Conservation (phyloP, 1,140 invertebrate species). For the Episyrphus balteatus region DNA sequence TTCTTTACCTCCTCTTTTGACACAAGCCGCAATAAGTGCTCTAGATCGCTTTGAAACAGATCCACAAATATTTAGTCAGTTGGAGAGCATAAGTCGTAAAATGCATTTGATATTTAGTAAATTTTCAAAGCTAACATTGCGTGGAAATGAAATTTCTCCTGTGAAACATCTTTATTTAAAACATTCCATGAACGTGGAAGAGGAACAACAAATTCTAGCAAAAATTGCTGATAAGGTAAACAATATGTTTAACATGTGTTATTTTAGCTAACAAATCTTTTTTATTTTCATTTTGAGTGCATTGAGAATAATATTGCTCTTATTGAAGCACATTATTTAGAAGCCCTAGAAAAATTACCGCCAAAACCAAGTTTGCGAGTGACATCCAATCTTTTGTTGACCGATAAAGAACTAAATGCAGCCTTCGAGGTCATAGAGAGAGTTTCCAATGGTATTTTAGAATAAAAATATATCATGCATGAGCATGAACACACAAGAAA, state of each 20-base stretch:
- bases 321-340: conserved; percentile 51
- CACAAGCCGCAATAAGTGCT: conserved; percentile 70
- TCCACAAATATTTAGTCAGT: conserved; percentile 46
- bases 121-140: conserved; percentile 43
- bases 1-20: conserved; percentile 83
- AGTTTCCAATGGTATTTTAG: conserved; percentile 9
- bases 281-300: conserved; percentile 37
- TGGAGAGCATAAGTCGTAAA: conserved; percentile 43
- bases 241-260: neutral
- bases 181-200: conserved; percentile 34
- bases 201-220: conserved; percentile 43
- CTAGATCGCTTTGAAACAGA: conserved; percentile 63
- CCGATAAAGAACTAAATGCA: conserved; percentile 40
- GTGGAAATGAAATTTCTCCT: conserved; percentile 54
- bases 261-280: neutral
- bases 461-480: no score
- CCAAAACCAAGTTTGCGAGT: conserved; percentile 54
- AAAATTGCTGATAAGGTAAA: conserved; percentile 42
- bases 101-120: conserved; percentile 42
- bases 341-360: conserved; percentile 46
- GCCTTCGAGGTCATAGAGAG: conserved; percentile 23
- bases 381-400: conserved; percentile 47
- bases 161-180: conserved; percentile 68
- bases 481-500: no score
- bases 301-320: conserved; percentile 49